A percentile compares a stretch with the other conserved stretches of the same genome.
These are phyloP conservation scores for Hyperoplus lanceolatus DNA, from an alignment of 2,797 vertebrate genomes.

Conservation along the genomic window DNA sequence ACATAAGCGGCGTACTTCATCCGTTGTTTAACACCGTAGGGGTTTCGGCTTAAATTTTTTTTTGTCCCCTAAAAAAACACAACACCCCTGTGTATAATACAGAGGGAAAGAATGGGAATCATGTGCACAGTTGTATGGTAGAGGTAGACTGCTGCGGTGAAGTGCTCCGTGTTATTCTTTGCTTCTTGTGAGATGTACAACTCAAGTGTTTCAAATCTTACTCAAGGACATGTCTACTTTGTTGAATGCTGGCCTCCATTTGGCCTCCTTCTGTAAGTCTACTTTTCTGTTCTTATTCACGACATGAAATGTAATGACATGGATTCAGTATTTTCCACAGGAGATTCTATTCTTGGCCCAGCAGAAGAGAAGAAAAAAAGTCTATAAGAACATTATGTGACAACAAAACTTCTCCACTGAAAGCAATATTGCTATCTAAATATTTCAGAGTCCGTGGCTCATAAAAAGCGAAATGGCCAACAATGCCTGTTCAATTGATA, in stretches of 20 bases:
- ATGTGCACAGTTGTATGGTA: constrained; percentile 20
- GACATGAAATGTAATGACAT: background rate
- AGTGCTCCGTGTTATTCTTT: constrained; percentile 18
- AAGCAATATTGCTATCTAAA: constrained; percentile 10
- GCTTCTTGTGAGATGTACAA: constrained; percentile 23
- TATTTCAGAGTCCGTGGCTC: constrained; percentile 22
- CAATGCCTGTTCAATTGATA: constrained; percentile 17
- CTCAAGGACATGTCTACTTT: constrained; percentile 37
- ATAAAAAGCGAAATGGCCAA: constrained; percentile 42
- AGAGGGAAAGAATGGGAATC: constrained; percentile 2
- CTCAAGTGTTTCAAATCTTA: background rate
- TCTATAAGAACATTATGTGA: constrained; percentile 16
- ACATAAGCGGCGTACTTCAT: constrained; percentile 28
- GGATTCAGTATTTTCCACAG: constrained; percentile 4
- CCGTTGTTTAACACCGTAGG: background rate
- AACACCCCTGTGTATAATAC: constrained; percentile 19
- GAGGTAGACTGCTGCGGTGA: constrained; percentile 39
- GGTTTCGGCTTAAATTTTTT: background rate
- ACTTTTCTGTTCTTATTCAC: constrained; percentile 21
- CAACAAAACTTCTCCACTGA: constrained; percentile 23
- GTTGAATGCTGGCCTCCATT: constrained; percentile 29
- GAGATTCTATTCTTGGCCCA: constrained; percentile 19
- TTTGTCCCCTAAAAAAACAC: constrained; percentile 3
- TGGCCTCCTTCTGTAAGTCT: constrained; percentile 24
- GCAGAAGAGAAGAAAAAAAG: background rate